Evolutionary conservation across 2,797 vertebrate species (phyloP).

Genomic region (Malurus splendens): DNA sequence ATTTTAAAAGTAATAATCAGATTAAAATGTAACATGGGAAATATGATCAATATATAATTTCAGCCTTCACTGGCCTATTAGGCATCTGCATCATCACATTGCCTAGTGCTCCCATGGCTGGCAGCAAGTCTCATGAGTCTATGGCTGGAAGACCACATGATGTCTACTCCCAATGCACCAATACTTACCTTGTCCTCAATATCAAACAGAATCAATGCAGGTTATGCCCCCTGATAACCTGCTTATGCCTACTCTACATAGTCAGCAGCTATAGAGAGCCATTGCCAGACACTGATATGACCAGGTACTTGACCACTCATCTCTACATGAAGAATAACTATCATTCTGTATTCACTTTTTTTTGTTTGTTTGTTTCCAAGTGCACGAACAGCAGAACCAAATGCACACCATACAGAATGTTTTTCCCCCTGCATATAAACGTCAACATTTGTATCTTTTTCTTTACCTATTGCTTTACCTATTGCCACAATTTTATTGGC

Average conservation of each 20-base stretch:
- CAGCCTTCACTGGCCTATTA: neutral
- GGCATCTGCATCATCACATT: neutral
- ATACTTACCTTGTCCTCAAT: neutral
- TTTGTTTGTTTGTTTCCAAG: neutral
- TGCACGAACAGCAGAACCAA: neutral
- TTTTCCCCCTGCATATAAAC: neutral
- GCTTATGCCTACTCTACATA: neutral
- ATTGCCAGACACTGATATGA: neutral
- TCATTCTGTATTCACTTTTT: neutral
- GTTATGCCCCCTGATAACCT: neutral
- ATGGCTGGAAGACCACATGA: neutral
- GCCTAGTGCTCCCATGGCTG: neutral
- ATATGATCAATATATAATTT: neutral
- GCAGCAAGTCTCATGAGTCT: neutral
- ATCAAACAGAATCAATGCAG: neutral
- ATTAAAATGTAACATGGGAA: neutral
- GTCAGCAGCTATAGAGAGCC: neutral
- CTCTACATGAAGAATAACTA: neutral
- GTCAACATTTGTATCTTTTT: neutral
- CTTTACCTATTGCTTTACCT: neutral
- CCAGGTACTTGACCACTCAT: accelerated
- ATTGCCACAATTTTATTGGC: neutral
- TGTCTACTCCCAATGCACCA: neutral
- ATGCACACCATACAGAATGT: neutral
- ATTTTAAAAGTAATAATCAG: neutral